Evolutionary conservation across 2,113 vertebrate species (phyloP).

Genomic region (Ramphastos sulfuratus): DNA sequence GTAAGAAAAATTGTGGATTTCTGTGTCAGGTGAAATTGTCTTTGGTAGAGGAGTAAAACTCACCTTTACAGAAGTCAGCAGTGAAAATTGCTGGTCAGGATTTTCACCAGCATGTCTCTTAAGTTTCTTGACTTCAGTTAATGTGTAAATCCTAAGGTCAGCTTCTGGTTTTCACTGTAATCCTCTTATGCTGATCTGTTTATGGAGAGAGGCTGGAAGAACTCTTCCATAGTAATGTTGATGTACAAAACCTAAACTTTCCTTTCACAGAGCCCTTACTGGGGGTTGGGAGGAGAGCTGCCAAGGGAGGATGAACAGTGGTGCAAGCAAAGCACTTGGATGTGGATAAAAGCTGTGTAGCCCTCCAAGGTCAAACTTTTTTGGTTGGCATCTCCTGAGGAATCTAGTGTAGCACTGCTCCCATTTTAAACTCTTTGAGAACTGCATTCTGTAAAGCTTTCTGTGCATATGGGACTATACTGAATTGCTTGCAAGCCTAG

Average conservation of each 20-base stretch:
- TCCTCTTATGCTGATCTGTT: constrained; percentile 23
- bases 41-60: not conserved
- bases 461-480: not conserved
- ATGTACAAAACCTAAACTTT: not conserved
- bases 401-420: not conserved
- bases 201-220: constrained; percentile 29
- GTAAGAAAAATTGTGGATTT: not conserved
- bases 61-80: not conserved
- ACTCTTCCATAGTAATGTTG: not conserved
- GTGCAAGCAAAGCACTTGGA: not conserved
- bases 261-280: not conserved
- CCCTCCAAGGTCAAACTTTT: not conserved
- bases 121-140: constrained; percentile 2
- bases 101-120: not conserved
- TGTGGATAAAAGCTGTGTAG: not conserved
- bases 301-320: not conserved
- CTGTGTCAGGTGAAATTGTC: not conserved
- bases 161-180: constrained; percentile 47
- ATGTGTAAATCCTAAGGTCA: not conserved
- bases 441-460: not conserved
- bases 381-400: not conserved
- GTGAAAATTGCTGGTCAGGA: not conserved
- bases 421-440: not conserved
- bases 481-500: not conserved
- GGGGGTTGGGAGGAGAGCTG: not conserved